Evolutionary conservation across 2,797 vertebrate species (phyloP).

Genomic region (Bryconaethiops microstoma): DNA sequence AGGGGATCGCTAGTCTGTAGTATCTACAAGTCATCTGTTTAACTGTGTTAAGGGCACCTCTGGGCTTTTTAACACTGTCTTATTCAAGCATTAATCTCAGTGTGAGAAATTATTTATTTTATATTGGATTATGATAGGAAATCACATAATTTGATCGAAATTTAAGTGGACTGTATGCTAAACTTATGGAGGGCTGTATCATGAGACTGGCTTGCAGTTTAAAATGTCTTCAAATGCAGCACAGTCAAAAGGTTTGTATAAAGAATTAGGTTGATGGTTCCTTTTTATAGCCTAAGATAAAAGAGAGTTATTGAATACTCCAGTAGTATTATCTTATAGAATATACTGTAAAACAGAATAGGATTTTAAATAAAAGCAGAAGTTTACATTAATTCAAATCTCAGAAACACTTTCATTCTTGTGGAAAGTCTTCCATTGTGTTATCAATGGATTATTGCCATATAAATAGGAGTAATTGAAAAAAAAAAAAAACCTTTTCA

Average conservation of each 20-base stretch:
- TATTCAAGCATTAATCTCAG: constrained; percentile 68
- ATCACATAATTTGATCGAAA: constrained; percentile 78
- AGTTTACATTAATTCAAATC: too few species aligned
- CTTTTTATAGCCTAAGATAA: not conserved
- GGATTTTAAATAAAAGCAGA: too few species aligned
- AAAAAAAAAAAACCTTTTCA: not conserved
- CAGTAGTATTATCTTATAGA: too few species aligned
- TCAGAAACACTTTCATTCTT: too few species aligned
- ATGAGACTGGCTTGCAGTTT: constrained; percentile 76
- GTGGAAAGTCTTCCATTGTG: too few species aligned
- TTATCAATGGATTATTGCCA: not conserved
- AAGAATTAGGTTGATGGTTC: not conserved
- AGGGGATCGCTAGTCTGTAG: constrained; percentile 76
- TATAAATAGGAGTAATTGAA: not conserved
- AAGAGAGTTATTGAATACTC: not conserved
- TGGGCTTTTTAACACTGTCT: constrained; percentile 71
- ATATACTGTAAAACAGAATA: too few species aligned
- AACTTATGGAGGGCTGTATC: constrained; percentile 74
- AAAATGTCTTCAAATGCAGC: constrained; percentile 59
- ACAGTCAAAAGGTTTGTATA: not conserved
- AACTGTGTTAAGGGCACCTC: constrained; percentile 69
- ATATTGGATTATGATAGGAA: constrained; percentile 80
- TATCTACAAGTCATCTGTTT: constrained; percentile 76
- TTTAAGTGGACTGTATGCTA: constrained; percentile 77
- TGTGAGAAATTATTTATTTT: constrained; percentile 76